Conservation (phyloP, 2,888 invertebrate genomes). For the Metellina segmentata region DNA sequence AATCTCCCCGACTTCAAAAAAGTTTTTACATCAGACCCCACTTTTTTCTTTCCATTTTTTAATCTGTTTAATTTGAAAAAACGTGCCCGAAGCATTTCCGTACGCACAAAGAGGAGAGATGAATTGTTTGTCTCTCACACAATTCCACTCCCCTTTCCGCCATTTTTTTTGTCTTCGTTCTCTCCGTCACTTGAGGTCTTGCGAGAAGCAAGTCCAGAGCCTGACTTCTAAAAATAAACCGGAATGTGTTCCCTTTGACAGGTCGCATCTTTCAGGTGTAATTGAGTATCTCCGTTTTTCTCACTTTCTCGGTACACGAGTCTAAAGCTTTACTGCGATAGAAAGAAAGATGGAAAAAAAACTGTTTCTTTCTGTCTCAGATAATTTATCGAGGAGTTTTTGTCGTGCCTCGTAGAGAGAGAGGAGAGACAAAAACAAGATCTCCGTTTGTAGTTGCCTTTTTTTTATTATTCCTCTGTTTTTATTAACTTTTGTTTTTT, state of each 20-base stretch:
- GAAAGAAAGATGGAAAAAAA: constrained; percentile 8
- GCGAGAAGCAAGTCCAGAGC: not conserved
- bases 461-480: constrained; percentile 10
- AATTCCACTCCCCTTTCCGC: not conserved
- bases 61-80: not conserved
- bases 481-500: not conserved
- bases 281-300: constrained; percentile 55
- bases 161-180: constrained; percentile 7
- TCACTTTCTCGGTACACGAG: constrained; percentile 32
- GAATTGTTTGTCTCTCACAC: constrained; percentile 5
- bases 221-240: constrained; percentile 56
- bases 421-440: constrained; percentile 5
- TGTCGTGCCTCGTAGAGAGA: constrained; percentile 4
- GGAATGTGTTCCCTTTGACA: constrained; percentile 55
- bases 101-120: not conserved
- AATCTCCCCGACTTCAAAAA: not conserved
- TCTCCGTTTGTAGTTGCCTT: not conserved
- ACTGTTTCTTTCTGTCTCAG: constrained; percentile 20
- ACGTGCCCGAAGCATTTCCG: not conserved
- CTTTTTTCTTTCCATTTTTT: not conserved
- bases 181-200: not conserved
- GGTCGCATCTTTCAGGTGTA: constrained; percentile 62
- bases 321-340: not conserved
- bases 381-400: constrained; percentile 52
- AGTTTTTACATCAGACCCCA: not conserved